Percentiles rank a stretch among this genome's conserved stretches.
Conservation (phyloP, 2,888 invertebrate species). For the Epinotia ramella region DNA sequence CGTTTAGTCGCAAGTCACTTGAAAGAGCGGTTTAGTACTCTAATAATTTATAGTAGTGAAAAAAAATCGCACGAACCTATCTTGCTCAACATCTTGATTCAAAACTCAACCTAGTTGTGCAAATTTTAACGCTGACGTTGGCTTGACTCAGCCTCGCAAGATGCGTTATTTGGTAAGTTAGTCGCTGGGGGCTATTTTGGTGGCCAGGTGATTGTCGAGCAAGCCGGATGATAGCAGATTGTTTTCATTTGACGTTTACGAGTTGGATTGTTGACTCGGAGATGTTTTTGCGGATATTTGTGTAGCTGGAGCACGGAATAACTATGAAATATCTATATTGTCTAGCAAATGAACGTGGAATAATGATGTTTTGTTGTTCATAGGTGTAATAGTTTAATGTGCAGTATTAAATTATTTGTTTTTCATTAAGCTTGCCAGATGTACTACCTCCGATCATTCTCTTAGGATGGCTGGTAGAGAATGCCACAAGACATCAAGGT, state of each 20-base stretch:
- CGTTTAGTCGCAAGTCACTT: constrained; percentile 44
- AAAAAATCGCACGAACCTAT: constrained; percentile 6
- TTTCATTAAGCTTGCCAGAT: not conserved
- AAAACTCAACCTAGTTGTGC: not conserved
- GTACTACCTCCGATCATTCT: not conserved
- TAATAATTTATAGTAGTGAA: constrained; percentile 36
- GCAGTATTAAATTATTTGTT: not conserved
- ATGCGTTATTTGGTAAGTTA: constrained; percentile 6
- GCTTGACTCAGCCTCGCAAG: not conserved
- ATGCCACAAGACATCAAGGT: too few species aligned
- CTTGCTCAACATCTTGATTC: not conserved
- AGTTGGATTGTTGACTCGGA: constrained; percentile 19
- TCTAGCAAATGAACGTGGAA: not conserved
- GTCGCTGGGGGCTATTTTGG: constrained; percentile 24
- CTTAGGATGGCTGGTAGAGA: too few species aligned
- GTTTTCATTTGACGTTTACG: constrained; percentile 43
- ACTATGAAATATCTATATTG: not conserved
- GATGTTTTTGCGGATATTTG: constrained; percentile 24
- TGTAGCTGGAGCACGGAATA: not conserved
- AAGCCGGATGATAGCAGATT: constrained; percentile 18
- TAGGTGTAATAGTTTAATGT: not conserved
- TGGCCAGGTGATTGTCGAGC: constrained; percentile 38
- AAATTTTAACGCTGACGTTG: not conserved
- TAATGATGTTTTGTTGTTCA: not conserved
- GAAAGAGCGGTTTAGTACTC: constrained; percentile 42